Percentiles rank a stretch among this genome's conserved stretches.
These are phyloP conservation scores for Trachelus stipa DNA, from an alignment of 2,888 invertebrate genomes.

Conservation along the genomic window DNA sequence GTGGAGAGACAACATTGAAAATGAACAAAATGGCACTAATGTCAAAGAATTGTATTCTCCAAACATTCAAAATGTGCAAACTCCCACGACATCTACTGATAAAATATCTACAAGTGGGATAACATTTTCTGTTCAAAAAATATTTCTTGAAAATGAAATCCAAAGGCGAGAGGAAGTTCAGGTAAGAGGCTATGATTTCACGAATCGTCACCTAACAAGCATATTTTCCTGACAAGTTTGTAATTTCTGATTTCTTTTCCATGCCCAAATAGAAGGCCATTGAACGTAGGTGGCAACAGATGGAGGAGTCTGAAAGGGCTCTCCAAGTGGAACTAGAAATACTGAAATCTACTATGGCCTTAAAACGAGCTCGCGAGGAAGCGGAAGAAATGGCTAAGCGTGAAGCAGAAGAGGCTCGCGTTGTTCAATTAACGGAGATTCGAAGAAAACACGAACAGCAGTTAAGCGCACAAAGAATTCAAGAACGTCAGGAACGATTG, in stretches of 20 bases:
- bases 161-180: slow-evolving; percentile 56
- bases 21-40: slow-evolving; percentile 41
- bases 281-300: slow-evolving; percentile 56
- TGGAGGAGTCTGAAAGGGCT: slow-evolving; percentile 58
- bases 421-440: slow-evolving; percentile 70
- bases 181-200: slow-evolving; percentile 32
- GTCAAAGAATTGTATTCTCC: slow-evolving; percentile 63
- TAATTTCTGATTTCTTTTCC: not conserved
- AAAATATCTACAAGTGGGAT: slow-evolving; percentile 35
- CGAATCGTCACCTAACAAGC: not conserved
- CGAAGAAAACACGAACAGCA: slow-evolving; percentile 64
- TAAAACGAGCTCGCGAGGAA: slow-evolving; percentile 54
- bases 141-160: slow-evolving; percentile 56
- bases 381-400: slow-evolving; percentile 67
- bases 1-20: slow-evolving; percentile 46
- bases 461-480: slow-evolving; percentile 43
- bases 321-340: slow-evolving; percentile 57
- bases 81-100: slow-evolving; percentile 59
- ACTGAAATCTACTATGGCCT: slow-evolving; percentile 40
- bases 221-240: not conserved
- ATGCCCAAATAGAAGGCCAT: slow-evolving; percentile 50
- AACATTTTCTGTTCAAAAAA: slow-evolving; percentile 57
- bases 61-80: slow-evolving; percentile 49
- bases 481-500: slow-evolving; percentile 45
- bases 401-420: slow-evolving; percentile 70